Conservation (phyloP, 2,113 vertebrate genomes). For the Anas platyrhynchos region DNA sequence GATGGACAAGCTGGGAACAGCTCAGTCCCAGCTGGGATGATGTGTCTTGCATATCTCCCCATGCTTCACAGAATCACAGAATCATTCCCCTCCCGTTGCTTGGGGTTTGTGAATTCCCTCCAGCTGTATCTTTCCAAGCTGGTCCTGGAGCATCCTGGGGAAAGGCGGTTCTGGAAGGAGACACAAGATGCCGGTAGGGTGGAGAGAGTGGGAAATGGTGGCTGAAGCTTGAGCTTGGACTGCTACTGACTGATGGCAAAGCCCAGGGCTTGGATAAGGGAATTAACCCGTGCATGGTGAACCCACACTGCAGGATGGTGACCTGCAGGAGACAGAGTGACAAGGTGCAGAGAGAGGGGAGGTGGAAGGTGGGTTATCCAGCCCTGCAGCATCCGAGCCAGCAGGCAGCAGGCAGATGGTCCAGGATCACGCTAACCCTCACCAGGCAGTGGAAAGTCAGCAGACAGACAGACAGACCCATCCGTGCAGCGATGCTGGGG, state of each 20-base stretch:
- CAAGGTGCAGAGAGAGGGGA: neutral
- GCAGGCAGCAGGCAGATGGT: neutral
- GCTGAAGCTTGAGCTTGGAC: neutral
- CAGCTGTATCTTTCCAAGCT: neutral
- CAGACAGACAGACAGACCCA: neutral
- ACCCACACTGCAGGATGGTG: neutral
- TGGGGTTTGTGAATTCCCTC: neutral
- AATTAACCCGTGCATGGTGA: rapidly evolving
- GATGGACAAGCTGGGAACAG: neutral
- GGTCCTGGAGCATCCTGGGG: neutral
- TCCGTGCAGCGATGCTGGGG: too few relatives aligned
- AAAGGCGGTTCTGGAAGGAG: neutral
- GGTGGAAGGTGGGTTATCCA: neutral
- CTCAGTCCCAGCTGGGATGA: neutral
- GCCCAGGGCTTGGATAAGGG: neutral
- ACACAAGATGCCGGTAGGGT: too few relatives aligned
- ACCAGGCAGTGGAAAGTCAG: neutral
- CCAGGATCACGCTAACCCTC: neutral
- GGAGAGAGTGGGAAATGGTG: neutral
- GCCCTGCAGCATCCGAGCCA: neutral
- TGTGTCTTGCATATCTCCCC: neutral
- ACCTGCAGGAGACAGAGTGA: neutral
- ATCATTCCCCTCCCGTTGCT: neutral
- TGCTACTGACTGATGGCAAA: neutral
- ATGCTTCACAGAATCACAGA: too few relatives aligned